Evolutionary conservation across 2,888 invertebrate genomes (phyloP).

Genomic region (Sesamia inferens): DNA sequence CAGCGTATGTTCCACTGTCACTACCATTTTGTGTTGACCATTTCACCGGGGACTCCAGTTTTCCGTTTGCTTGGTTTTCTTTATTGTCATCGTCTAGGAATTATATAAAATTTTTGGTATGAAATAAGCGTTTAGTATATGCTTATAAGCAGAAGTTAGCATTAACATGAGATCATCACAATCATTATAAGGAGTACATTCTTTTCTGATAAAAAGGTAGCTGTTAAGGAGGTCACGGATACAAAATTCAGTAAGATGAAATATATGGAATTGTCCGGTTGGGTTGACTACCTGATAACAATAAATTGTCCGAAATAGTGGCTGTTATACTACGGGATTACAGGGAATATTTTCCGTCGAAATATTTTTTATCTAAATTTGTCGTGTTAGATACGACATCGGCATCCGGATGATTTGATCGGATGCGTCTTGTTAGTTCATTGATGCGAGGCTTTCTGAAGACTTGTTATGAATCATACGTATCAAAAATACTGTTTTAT

Average conservation of each 20-base stretch:
- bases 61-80: conserved; percentile 87
- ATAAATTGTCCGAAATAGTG: conserved; percentile 50
- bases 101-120: not conserved
- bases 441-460: not conserved
- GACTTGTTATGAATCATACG: not conserved
- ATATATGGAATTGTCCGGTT: conserved; percentile 42
- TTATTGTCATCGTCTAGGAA: conserved; percentile 86
- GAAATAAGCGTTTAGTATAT: not conserved
- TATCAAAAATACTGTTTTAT: not conserved
- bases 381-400: not conserved
- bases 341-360: not conserved
- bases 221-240: conserved; percentile 34
- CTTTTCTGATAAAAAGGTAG: conserved; percentile 13
- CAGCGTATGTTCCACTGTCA: conserved; percentile 88
- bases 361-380: conserved; percentile 19
- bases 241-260: conserved; percentile 45
- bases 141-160: not conserved
- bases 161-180: conserved; percentile 11
- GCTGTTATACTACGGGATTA: conserved; percentile 28
- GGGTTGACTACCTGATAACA: conserved; percentile 54
- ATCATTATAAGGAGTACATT: conserved; percentile 20
- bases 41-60: conserved; percentile 86
- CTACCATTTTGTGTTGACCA: conserved; percentile 88
- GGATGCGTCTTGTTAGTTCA: not conserved
- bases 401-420: conserved; percentile 4